A percentile compares a stretch with the other conserved stretches of the same genome.
Evolutionary conservation across 2,113 vertebrate genomes (phyloP).

Genomic region (Malurus melanocephalus): DNA sequence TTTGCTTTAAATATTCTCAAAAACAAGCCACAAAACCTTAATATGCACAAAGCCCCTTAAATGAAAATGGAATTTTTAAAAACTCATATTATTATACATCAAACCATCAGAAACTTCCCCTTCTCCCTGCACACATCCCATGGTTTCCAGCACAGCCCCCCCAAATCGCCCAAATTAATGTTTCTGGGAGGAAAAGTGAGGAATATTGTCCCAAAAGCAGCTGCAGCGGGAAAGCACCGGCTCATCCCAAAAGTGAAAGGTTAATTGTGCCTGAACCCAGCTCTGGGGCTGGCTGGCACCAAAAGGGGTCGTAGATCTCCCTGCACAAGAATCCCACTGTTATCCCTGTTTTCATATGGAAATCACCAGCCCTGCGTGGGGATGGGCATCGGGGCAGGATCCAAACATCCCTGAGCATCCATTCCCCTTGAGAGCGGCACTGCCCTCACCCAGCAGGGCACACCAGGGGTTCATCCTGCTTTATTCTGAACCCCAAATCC

Average conservation of each 20-base stretch:
- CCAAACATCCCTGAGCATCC: background rate
- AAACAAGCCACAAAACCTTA: background rate
- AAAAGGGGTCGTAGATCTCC: slow-evolving; percentile 1
- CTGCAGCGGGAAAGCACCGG: slow-evolving; percentile 24
- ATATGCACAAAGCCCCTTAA: background rate
- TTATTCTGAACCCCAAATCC: accelerated
- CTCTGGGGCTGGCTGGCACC: slow-evolving; percentile 38
- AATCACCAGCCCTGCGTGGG: slow-evolving; percentile 6
- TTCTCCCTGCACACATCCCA: background rate
- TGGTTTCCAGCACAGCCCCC: background rate
- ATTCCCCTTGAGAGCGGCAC: accelerated
- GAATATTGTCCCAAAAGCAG: slow-evolving; percentile 22
- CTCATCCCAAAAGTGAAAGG: slow-evolving; percentile 34
- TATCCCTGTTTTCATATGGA: slow-evolving; percentile 50
- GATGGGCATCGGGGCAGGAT: background rate
- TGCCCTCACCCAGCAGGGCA: background rate
- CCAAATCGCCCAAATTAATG: background rate
- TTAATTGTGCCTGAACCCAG: slow-evolving; percentile 44
- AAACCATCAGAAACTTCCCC: background rate
- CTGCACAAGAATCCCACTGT: slow-evolving; percentile 62
- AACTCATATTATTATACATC: background rate
- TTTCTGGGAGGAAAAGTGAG: background rate
- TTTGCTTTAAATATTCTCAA: background rate
- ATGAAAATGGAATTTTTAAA: background rate
- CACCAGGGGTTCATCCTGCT: accelerated